Percentiles rank a stretch among this genome's conserved stretches.
phyloP scores from a whole-genome alignment of 2,797 vertebrate genomes.

The Vireo griseus region DNA sequence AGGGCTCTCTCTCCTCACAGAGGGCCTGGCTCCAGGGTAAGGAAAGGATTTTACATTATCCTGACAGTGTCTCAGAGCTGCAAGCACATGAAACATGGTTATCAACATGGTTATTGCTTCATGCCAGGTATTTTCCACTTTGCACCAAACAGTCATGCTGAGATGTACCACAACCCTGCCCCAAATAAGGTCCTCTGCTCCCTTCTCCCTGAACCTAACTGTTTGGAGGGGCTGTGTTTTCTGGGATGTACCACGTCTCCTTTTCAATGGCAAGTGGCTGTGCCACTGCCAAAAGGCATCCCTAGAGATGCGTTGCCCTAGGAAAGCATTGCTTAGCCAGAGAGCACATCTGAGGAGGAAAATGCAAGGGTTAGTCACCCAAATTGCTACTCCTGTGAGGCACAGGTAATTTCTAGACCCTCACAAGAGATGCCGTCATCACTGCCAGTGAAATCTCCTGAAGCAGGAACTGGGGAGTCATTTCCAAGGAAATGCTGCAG shows the following conservation, averaged over 20 bases:
- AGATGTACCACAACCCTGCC: not conserved
- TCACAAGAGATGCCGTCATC: accelerated
- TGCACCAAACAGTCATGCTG: accelerated
- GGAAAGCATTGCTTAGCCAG: accelerated
- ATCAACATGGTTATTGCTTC: not conserved
- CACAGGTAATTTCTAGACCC: not conserved
- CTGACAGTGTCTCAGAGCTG: not conserved
- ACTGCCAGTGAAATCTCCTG: not conserved
- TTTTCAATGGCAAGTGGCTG: accelerated
- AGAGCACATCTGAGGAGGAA: not conserved
- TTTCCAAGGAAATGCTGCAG: not conserved
- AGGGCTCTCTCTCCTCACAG: not conserved
- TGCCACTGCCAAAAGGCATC: accelerated
- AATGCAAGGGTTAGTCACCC: not conserved
- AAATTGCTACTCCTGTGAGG: not conserved
- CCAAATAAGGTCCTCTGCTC: not conserved
- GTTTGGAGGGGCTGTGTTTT: not conserved
- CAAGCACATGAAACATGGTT: not conserved
- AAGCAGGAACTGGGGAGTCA: not conserved
- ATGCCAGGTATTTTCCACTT: not conserved
- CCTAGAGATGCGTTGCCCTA: not conserved
- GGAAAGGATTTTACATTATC: not conserved
- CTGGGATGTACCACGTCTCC: not conserved
- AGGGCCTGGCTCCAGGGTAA: not conserved
- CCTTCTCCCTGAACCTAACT: not conserved